These are phyloP conservation scores for Platichthys flesus DNA, from an alignment of 2,113 vertebrate genomes.

Conservation along the genomic window DNA sequence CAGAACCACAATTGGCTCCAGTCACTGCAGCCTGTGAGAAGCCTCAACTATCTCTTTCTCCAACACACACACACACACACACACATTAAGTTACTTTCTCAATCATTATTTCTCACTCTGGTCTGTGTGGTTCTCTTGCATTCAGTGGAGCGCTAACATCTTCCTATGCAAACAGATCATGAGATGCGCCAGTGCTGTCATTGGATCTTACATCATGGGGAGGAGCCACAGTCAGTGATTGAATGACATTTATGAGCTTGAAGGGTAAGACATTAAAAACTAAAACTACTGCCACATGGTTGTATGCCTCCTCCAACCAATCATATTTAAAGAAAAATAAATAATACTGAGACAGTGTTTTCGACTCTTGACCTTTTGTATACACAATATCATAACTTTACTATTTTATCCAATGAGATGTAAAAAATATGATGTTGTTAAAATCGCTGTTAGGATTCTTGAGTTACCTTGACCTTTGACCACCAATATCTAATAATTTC, in stretches of 20 bases:
- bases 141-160: slow-evolving; percentile 43
- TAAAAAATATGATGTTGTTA: too few relatives aligned
- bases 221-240: slow-evolving; percentile 44
- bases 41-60: slow-evolving; percentile 13
- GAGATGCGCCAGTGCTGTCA: slow-evolving; percentile 35
- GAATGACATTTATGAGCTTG: slow-evolving; percentile 56
- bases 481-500: not conserved
- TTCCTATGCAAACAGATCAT: slow-evolving; percentile 59
- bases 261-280: slow-evolving; percentile 7
- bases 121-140: slow-evolving; percentile 45
- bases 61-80: not conserved
- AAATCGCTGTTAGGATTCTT: too few relatives aligned
- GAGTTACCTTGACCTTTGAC: too few relatives aligned
- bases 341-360: too few relatives aligned
- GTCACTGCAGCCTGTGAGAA: slow-evolving; percentile 26
- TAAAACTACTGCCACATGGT: too few relatives aligned
- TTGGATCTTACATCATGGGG: slow-evolving; percentile 50
- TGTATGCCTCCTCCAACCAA: too few relatives aligned
- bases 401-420: too few relatives aligned
- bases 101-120: slow-evolving; percentile 19
- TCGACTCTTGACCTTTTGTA: too few relatives aligned
- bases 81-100: slow-evolving; percentile 8
- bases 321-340: too few relatives aligned
- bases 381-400: too few relatives aligned
- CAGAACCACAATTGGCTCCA: slow-evolving; percentile 49